phyloP scores from a whole-genome alignment of 1,140 invertebrate genomes.

The Drosophila pseudoananassae region DNA sequence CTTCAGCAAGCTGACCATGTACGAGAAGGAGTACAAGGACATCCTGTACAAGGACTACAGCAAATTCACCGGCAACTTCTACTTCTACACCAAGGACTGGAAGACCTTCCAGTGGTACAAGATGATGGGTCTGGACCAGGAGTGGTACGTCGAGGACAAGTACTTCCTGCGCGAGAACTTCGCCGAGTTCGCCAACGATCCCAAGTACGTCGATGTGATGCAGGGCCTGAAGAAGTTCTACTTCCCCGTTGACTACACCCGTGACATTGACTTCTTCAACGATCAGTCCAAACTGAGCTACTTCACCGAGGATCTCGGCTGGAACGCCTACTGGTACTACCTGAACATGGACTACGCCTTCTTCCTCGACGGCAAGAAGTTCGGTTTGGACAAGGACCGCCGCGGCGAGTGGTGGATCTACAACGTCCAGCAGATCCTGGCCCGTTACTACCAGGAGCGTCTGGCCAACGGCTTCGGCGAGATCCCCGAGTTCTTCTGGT shows the following conservation, averaged over 20 bases:
- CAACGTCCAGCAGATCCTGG: constrained; percentile 86
- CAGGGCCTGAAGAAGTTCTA: constrained; percentile 56
- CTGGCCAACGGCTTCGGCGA: constrained; percentile 87
- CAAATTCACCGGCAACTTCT: constrained; percentile 42
- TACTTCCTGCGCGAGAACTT: constrained; percentile 63
- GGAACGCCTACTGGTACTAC: constrained; percentile 89
- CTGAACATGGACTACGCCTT: constrained; percentile 87
- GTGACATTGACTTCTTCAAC: constrained; percentile 87
- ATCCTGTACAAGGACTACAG: constrained; percentile 59
- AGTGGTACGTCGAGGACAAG: constrained; percentile 64
- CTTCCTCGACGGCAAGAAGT: constrained; percentile 86
- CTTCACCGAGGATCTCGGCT: constrained; percentile 89
- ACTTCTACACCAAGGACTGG: constrained; percentile 81
- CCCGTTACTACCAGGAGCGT: constrained; percentile 89
- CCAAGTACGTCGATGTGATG: constrained; percentile 49
- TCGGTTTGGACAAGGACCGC: constrained; percentile 84
- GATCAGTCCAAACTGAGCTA: constrained; percentile 87
- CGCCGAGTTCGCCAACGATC: constrained; percentile 46
- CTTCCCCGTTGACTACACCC: constrained; percentile 85
- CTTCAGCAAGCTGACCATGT: constrained; percentile 65
- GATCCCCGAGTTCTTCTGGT: constrained; percentile 86
- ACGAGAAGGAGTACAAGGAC: constrained; percentile 71
- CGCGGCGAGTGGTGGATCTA: constrained; percentile 88
- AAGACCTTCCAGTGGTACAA: constrained; percentile 84
- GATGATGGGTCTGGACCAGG: constrained; percentile 71